Evolutionary conservation across 2,113 vertebrate species (phyloP).

Genomic region (Stigmatopora argus): DNA sequence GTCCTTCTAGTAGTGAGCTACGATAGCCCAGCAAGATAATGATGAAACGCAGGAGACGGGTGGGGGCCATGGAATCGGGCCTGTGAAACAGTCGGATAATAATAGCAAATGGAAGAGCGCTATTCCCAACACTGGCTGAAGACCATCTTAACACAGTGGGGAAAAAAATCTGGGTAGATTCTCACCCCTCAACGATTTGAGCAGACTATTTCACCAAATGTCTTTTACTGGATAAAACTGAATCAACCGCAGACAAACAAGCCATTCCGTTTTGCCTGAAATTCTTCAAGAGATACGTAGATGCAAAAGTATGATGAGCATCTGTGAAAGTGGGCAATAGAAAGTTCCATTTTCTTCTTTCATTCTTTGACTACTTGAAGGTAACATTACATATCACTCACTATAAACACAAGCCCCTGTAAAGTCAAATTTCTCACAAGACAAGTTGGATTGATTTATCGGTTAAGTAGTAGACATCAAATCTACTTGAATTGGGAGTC

Average conservation of each 20-base stretch:
- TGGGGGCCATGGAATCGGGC: constrained; percentile 36
- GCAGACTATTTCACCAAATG: background rate
- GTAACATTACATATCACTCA: too few species aligned
- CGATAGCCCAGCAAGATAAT: constrained; percentile 50
- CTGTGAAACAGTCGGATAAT: constrained; percentile 56
- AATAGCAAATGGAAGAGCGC: constrained; percentile 59
- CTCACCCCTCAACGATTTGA: background rate
- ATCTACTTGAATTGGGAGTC: too few species aligned
- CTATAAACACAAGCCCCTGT: too few species aligned
- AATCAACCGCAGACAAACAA: background rate
- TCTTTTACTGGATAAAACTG: background rate
- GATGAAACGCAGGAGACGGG: constrained; percentile 50
- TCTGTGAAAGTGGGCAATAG: too few species aligned
- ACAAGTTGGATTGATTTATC: too few species aligned
- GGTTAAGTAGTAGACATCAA: too few species aligned
- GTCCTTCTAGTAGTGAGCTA: constrained; percentile 31
- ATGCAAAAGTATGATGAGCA: too few species aligned
- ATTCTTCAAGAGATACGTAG: background rate
- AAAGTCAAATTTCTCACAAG: too few species aligned
- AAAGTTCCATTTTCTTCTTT: too few species aligned
- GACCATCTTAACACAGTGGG: constrained; percentile 33
- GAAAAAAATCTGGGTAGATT: background rate
- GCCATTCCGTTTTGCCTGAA: background rate
- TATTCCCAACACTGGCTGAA: constrained; percentile 53
- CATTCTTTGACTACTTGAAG: too few species aligned